Evolutionary conservation across 2,888 invertebrate genomes (phyloP), one percentile per base, ranked within the genome.

Genomic region (Helobdella robusta): DNA sequence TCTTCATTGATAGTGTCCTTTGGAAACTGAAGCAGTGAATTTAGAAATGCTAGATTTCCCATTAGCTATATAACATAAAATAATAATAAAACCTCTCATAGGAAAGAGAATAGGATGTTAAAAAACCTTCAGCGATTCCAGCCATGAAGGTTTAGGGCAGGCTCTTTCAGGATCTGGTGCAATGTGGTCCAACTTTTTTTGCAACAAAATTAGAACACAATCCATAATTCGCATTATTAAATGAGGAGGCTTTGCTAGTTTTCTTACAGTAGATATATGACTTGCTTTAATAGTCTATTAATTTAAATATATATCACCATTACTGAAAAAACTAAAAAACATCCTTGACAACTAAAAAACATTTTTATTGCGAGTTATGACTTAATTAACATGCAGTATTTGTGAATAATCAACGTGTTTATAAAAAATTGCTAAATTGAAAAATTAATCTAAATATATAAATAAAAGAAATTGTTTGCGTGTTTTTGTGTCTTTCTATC

Each of bases 11-110:
- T 95, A n/a, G 89, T 89, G 76, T 95, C 94, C 81, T 78, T 77
- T 2, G 74, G 73, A 68, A 77, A 78, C 44, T 67, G 59, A 62
- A 72, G 65, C 34, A 77, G 70, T 60, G 48, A 71, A 15, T 67
- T 60, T 35, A 78, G 72, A 77, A 95, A 94, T 1, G 91, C 91
- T 0, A 92, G 88, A 72, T 91, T 90, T 1, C 93, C 89, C 94
- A 94, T 93, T 86, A 94, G 87, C 84, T 94, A 93, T 35, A n/a
- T n/a, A n/a, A n/a, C n/a, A n/a, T 44, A n/a, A n/a, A n/a, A n/a
- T n/a, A n/a, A n/a, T n/a, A n/a, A n/a, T n/a, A n/a, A n/a, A n/a
- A n/a, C n/a, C n/a, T n/a, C n/a, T n/a, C n/a, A n/a, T n/a, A n/a
- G n/a, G n/a, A n/a, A n/a, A n/a, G n/a, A n/a, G n/a, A n/a, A n/a